Evolutionary conservation across 2,888 invertebrate genomes (phyloP).

Genomic region (Megamerina dolium): DNA sequence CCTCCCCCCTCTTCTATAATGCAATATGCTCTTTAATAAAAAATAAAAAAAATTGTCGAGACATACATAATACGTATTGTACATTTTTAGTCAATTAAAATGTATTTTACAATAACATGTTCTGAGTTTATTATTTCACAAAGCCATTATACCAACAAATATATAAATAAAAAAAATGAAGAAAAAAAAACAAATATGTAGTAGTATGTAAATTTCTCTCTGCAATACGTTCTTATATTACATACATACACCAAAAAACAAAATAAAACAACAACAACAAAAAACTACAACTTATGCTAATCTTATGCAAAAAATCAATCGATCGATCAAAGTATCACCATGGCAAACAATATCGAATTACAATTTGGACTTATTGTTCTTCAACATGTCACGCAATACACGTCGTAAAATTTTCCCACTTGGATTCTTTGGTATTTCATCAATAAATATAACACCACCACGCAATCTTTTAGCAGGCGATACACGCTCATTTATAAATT

Average conservation of each 20-base stretch:
- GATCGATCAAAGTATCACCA: too few relatives aligned
- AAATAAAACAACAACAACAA: too few relatives aligned
- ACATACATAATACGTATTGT: too few relatives aligned
- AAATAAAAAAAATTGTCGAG: too few relatives aligned
- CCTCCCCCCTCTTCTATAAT: too few relatives aligned
- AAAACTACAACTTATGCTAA: neutral
- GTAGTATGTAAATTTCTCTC: neutral
- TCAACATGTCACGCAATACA: constrained; percentile 39
- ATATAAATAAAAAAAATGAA: neutral
- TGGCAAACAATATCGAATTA: too few relatives aligned
- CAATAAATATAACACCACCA: constrained; percentile 68
- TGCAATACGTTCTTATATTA: too few relatives aligned
- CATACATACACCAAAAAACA: too few relatives aligned
- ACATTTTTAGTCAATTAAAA: too few relatives aligned
- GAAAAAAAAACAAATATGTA: neutral
- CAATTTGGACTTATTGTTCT: constrained; percentile 41
- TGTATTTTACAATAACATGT: neutral
- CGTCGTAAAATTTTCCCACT: constrained; percentile 74
- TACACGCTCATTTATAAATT: constrained; percentile 54
- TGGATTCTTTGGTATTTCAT: constrained; percentile 70
- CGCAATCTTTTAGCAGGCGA: constrained; percentile 68
- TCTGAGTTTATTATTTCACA: neutral
- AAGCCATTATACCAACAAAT: neutral
- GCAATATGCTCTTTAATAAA: too few relatives aligned
- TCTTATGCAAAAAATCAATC: too few relatives aligned